Conservation (phyloP, 2,113 vertebrate species). For the Agapornis roseicollis region DNA sequence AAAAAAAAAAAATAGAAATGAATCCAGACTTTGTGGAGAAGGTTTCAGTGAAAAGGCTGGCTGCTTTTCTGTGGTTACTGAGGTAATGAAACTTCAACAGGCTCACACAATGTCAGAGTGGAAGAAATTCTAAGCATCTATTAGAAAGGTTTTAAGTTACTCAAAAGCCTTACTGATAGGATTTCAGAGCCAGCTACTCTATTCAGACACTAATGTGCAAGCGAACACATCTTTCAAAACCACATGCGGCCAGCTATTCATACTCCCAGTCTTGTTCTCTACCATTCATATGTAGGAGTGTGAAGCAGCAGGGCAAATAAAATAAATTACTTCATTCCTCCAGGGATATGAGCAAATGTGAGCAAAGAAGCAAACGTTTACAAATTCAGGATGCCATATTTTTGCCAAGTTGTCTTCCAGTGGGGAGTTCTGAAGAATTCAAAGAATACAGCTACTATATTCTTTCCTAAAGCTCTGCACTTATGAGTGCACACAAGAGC, state of each 20-base stretch:
- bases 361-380: conserved; percentile 40
- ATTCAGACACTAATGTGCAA: conserved; percentile 8
- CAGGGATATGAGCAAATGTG: neutral
- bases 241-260: conserved; percentile 20
- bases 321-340: conserved; percentile 55
- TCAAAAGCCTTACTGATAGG: conserved; percentile 20
- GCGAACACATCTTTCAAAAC: conserved; percentile 27
- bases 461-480: neutral
- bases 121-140: conserved; percentile 63
- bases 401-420: conserved; percentile 16
- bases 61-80: conserved; percentile 45
- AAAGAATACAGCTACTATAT: neutral
- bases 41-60: conserved; percentile 9
- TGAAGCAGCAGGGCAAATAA: conserved; percentile 26
- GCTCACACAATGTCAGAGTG: conserved; percentile 46
- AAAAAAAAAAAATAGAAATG: neutral
- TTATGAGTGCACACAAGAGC: rapidly evolving
- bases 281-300: conserved; percentile 23
- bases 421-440: neutral
- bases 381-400: neutral
- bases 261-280: conserved; percentile 14
- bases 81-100: conserved; percentile 61
- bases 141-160: conserved; percentile 20
- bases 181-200: conserved; percentile 24
- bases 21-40: conserved; percentile 52